Evolutionary conservation across 2,113 vertebrate species (phyloP).

Genomic region (Hippocampus comes): DNA sequence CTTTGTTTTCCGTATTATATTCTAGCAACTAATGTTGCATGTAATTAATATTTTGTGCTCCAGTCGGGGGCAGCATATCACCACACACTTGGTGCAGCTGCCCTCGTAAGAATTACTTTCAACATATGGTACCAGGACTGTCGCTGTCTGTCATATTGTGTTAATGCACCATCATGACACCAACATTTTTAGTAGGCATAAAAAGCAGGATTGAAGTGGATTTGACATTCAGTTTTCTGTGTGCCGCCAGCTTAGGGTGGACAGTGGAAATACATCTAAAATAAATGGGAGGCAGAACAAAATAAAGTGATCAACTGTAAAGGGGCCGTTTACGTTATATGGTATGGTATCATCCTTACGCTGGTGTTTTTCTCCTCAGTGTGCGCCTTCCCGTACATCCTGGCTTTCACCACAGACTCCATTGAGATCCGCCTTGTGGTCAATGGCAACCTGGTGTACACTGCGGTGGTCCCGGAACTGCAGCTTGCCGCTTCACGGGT

Average conservation of each 20-base stretch:
- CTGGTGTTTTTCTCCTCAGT: conserved; percentile 73
- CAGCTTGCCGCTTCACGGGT: conserved; percentile 91
- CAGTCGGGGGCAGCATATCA: background rate
- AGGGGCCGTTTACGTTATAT: too few species aligned
- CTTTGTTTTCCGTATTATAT: too few species aligned
- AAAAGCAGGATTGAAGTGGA: too few species aligned
- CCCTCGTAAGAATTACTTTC: too few species aligned
- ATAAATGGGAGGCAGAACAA: background rate
- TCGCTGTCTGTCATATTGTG: too few species aligned
- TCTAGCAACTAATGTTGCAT: background rate
- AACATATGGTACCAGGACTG: too few species aligned
- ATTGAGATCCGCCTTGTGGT: conserved; percentile 97
- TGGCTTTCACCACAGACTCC: conserved; percentile 96
- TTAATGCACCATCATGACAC: too few species aligned
- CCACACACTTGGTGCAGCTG: background rate
- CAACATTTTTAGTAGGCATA: too few species aligned
- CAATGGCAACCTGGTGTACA: conserved; percentile 97
- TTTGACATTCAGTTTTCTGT: too few species aligned
- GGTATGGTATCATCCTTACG: too few species aligned
- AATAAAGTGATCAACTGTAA: background rate
- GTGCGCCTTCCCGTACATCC: conserved; percentile 95
- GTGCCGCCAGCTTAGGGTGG: too few species aligned
- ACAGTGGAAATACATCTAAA: too few species aligned
- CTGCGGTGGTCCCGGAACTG: conserved; percentile 90
- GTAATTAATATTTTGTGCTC: background rate